phyloP scores from a whole-genome alignment of 2,113 vertebrate genomes.

The Osmerus eperlanus region DNA sequence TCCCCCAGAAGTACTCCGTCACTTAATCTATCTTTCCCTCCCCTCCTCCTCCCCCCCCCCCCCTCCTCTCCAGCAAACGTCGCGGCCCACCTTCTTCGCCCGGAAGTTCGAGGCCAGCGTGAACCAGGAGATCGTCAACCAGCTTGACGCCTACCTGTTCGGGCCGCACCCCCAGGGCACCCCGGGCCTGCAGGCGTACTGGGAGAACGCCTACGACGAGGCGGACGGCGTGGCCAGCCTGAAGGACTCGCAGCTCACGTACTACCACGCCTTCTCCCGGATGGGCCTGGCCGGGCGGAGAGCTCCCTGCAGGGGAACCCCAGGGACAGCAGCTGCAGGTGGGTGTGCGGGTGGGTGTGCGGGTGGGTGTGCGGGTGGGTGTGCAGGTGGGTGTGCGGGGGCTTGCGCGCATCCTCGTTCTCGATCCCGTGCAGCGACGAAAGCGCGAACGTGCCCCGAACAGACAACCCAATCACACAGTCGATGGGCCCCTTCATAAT shows the following conservation, averaged over 20 bases:
- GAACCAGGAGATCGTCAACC: conserved; percentile 94
- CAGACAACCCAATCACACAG: not conserved
- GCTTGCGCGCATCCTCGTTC: too few relatives aligned
- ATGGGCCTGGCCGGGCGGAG: conserved; percentile 82
- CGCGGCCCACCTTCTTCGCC: conserved; percentile 95
- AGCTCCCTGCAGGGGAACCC: conserved; percentile 74
- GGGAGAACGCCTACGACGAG: conserved; percentile 92
- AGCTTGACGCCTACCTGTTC: conserved; percentile 89
- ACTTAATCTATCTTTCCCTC: conserved; percentile 42
- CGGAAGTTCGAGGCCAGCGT: conserved; percentile 97
- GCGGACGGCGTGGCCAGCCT: conserved; percentile 82
- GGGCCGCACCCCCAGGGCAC: conserved; percentile 83
- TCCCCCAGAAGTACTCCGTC: conserved; percentile 20
- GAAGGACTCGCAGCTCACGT: conserved; percentile 82
- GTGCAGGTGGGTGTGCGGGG: too few relatives aligned
- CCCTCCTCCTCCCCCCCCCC: not conserved
- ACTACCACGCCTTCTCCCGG: conserved; percentile 87
- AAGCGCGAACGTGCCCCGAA: not conserved
- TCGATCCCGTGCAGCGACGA: too few relatives aligned
- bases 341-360: conserved; percentile 35
- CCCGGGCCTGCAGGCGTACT: conserved; percentile 84
- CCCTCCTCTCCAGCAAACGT: conserved; percentile 80
- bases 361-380: too few relatives aligned
- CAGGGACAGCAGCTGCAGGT: conserved; percentile 90
- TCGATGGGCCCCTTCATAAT: too few relatives aligned